phyloP scores from a whole-genome alignment of 2,888 invertebrate species.

The Periphyllus acericola region DNA sequence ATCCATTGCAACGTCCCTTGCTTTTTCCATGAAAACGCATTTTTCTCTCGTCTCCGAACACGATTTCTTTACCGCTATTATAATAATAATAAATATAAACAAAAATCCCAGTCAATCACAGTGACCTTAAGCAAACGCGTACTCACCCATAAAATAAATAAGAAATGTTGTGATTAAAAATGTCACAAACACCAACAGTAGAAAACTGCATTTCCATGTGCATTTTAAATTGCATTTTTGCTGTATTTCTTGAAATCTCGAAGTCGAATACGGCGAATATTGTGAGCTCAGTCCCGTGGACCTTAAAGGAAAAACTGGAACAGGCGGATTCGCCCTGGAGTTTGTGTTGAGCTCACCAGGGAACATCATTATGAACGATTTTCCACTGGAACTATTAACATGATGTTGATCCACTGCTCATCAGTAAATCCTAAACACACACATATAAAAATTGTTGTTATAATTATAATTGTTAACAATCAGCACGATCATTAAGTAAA shows the following conservation, averaged over 20 bases:
- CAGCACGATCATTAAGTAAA: neutral
- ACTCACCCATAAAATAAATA: conserved; percentile 45
- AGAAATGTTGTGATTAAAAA: conserved; percentile 7
- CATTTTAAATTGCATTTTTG: conserved; percentile 55
- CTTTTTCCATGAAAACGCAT: conserved; percentile 39
- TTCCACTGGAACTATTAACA: conserved; percentile 9
- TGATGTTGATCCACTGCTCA: neutral
- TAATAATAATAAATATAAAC: neutral
- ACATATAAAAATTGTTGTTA: neutral
- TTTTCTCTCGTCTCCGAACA: conserved; percentile 44
- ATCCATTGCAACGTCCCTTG: conserved; percentile 29
- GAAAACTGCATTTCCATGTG: conserved; percentile 54
- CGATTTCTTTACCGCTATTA: conserved; percentile 33
- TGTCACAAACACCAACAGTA: conserved; percentile 29
- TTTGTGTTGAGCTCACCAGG: conserved; percentile 43
- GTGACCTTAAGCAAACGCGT: neutral
- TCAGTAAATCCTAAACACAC: conserved; percentile 10
- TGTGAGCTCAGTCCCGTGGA: conserved; percentile 76
- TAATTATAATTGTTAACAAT: too few relatives aligned
- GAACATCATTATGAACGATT: conserved; percentile 47
- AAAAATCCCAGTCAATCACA: neutral
- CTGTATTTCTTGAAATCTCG: conserved; percentile 72
- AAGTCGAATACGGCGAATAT: conserved; percentile 68
- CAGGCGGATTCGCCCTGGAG: conserved; percentile 73
- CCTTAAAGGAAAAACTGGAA: conserved; percentile 88